Conservation (phyloP, 1,140 invertebrate species). For the Wiebesia pumilae region DNA sequence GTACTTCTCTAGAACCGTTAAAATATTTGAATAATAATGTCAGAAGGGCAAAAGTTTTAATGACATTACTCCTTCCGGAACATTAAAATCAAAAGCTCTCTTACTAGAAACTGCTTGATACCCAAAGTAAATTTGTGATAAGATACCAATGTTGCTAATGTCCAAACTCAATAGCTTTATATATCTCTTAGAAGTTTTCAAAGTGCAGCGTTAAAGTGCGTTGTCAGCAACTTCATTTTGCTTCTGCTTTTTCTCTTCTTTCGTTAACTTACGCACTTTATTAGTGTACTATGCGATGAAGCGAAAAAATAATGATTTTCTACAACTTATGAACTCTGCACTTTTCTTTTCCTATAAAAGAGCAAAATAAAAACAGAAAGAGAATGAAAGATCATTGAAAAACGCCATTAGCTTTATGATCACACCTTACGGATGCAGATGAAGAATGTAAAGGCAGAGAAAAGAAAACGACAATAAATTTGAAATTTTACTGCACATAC, state of each 20-base stretch:
- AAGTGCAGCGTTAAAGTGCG: constrained; percentile 46
- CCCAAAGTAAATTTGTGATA: constrained; percentile 39
- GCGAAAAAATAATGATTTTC: constrained; percentile 48
- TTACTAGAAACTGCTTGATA: neutral
- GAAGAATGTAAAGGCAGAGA: constrained; percentile 60
- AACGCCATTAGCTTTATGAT: constrained; percentile 68
- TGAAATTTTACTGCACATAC: constrained; percentile 66
- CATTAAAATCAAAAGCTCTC: constrained; percentile 38
- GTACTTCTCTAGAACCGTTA: neutral
- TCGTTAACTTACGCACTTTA: constrained; percentile 26
- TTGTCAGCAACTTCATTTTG: constrained; percentile 37
- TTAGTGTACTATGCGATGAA: constrained; percentile 29
- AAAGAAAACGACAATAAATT: constrained; percentile 65
- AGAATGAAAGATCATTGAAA: constrained; percentile 17
- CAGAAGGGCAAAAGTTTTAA: constrained; percentile 47
- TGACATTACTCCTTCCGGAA: constrained; percentile 47
- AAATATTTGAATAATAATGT: constrained; percentile 50
- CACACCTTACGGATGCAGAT: constrained; percentile 62
- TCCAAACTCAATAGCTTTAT: constrained; percentile 10
- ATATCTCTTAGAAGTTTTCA: constrained; percentile 34
- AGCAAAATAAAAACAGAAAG: neutral
- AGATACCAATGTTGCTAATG: constrained; percentile 35
- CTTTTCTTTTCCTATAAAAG: neutral
- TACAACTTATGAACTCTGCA: neutral
- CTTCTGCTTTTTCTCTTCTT: neutral